Percentiles rank a stretch among this genome's conserved stretches.
Conservation (phyloP, 2,113 vertebrate genomes). For the Zapus hudsonius region DNA sequence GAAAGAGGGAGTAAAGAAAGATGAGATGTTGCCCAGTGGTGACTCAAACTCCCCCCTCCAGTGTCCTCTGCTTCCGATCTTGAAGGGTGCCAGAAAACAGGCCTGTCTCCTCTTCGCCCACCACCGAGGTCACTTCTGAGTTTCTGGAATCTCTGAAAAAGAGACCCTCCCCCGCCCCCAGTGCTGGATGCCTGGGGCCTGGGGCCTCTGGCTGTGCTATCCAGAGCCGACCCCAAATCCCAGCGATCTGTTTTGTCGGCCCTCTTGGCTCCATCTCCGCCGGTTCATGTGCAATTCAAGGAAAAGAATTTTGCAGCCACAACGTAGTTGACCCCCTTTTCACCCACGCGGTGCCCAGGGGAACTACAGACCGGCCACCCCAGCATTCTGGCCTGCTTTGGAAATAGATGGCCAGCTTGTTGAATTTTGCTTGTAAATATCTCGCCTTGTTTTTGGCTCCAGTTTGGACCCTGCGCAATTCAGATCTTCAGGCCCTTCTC, state of each 20-base stretch:
- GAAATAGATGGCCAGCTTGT: background rate
- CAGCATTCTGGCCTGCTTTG: background rate
- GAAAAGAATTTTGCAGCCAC: background rate
- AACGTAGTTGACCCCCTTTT: background rate
- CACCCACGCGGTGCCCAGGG: background rate
- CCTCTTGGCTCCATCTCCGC: background rate
- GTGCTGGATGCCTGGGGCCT: background rate
- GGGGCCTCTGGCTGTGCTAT: background rate
- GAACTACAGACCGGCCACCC: background rate
- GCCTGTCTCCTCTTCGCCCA: background rate
- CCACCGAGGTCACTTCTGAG: slow-evolving; percentile 32
- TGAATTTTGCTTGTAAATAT: background rate
- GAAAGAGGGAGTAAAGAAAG: background rate
- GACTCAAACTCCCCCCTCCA: background rate
- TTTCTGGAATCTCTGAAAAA: background rate
- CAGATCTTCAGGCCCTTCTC: background rate
- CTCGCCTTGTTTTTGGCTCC: background rate
- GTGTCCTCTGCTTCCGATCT: background rate
- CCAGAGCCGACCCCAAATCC: background rate
- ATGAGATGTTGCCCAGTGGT: background rate
- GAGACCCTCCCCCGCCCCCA: background rate
- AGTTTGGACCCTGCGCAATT: background rate
- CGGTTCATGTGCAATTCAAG: background rate
- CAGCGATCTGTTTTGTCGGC: background rate
- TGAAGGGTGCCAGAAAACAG: background rate